Base-by-base conservation (phyloP, 1,140 invertebrate species). In the Chrysopa pallens region DNA sequence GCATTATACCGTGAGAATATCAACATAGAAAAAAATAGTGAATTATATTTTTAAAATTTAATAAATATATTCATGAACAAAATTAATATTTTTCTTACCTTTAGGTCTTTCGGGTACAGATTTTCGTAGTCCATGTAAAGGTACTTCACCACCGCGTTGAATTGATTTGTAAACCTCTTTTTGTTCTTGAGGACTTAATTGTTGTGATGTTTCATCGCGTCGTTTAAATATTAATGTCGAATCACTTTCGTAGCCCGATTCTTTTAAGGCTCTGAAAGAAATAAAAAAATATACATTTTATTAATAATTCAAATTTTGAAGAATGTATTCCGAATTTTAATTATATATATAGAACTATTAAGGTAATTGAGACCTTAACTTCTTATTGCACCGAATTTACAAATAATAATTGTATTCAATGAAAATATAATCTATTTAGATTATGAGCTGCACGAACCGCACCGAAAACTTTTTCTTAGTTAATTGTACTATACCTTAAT, bases 111-210 rank as follows among this genome's bases (percentile, higher is more conserved):
- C 82, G 5, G 90, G 91, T 11, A 84, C 85, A 33, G 78, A 76
- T 60, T 92, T 91, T 15, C 87, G 69, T 50, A 91, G 73, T 37
- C 88, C 87, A 50, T 87, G 78, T 13, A 91, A 66, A 27, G 88
- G 88, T 1, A 89, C 84, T 65, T 96, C 90, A 2, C 89, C 90
- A 6, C 91, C 91, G 46, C 80, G 80, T 59, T 90, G 86, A 40
- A 91, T 76, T 14, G 74, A 78, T 57, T 82, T 80, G 59, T 95
- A 95, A 8, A 78, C 78, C 44, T 80, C 73, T 46, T 78, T 73
- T 51, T 87, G 78, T 52, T 91, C 82, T 6, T 75, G 68, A 1
- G 84, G 84, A 45, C 80, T 85, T 14, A 85, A 55, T 6, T 77
- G 76, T 48, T 72, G 75, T 49, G 65, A 66, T 29, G 53, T 58